A percentile compares a stretch with the other conserved stretches of the same genome.
Evolutionary conservation across 2,113 vertebrate species (phyloP).

Genomic region (Psilopogon haemacephalus): DNA sequence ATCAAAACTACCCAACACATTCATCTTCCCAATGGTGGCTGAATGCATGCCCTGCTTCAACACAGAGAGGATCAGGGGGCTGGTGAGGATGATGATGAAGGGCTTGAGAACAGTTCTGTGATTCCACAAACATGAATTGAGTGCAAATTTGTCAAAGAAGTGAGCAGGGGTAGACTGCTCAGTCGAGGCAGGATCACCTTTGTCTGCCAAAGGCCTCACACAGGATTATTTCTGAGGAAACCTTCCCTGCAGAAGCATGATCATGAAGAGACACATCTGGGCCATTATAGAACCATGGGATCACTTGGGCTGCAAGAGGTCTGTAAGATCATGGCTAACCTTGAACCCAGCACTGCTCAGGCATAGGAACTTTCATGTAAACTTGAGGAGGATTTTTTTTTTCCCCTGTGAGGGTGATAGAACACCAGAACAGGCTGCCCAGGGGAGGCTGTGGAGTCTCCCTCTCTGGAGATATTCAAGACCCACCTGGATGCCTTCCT

Average conservation of each 20-base stretch:
- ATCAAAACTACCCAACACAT: conserved; percentile 65
- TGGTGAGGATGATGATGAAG: conserved; percentile 10
- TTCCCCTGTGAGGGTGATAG: too few species aligned
- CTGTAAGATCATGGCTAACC: too few species aligned
- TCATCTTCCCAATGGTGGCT: conserved; percentile 58
- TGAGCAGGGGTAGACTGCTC: background rate
- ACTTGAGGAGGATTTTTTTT: too few species aligned
- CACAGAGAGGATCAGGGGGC: background rate
- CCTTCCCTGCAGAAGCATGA: background rate
- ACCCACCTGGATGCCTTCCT: too few species aligned
- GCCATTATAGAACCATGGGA: background rate
- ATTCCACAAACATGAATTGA: background rate
- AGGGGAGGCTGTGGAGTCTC: too few species aligned
- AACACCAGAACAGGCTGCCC: too few species aligned
- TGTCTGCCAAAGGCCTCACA: background rate
- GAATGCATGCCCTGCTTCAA: conserved; percentile 12
- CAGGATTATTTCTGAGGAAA: background rate
- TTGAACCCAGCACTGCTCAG: too few species aligned
- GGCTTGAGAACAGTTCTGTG: background rate
- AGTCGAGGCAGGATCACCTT: background rate
- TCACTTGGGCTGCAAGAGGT: background rate
- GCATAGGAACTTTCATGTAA: too few species aligned
- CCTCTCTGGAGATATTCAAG: too few species aligned
- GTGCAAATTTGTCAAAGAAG: conserved; percentile 26
- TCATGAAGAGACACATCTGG: background rate